Percentiles rank a stretch among this genome's conserved stretches.
These are phyloP conservation scores for Rhopalosiphum padi DNA, from an alignment of 1,140 invertebrate genomes.

Conservation along the genomic window DNA sequence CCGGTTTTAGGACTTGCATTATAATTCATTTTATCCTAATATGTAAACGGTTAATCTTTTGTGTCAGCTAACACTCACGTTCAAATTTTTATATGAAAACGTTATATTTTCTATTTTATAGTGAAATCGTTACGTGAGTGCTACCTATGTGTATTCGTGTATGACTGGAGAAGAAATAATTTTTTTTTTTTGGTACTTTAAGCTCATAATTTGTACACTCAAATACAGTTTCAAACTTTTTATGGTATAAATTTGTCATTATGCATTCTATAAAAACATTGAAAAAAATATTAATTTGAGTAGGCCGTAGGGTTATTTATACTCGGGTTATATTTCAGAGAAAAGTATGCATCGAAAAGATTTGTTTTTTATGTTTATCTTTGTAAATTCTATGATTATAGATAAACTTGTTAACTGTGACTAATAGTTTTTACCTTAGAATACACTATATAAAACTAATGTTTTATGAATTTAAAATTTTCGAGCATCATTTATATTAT, in stretches of 20 bases:
- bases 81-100: slow-evolving; percentile 13
- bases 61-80: background rate
- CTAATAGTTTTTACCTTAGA: background rate
- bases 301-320: no score
- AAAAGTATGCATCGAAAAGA: background rate
- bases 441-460: background rate
- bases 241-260: background rate
- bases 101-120: slow-evolving; percentile 30
- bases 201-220: background rate
- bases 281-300: background rate
- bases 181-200: background rate
- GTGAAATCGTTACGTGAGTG: background rate
- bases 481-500: background rate
- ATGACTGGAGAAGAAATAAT: background rate
- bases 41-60: slow-evolving; percentile 48
- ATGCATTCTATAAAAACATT: background rate
- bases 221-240: background rate
- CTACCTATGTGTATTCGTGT: background rate
- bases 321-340: background rate
- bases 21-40: slow-evolving; percentile 50
- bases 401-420: background rate
- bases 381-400: background rate
- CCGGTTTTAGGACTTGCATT: slow-evolving; percentile 48
- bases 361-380: background rate
- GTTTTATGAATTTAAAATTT: background rate